A percentile compares a stretch with the other conserved stretches of the same genome.
phyloP scores from a whole-genome alignment of 2,113 vertebrate species.

The Ictalurus furcatus region DNA sequence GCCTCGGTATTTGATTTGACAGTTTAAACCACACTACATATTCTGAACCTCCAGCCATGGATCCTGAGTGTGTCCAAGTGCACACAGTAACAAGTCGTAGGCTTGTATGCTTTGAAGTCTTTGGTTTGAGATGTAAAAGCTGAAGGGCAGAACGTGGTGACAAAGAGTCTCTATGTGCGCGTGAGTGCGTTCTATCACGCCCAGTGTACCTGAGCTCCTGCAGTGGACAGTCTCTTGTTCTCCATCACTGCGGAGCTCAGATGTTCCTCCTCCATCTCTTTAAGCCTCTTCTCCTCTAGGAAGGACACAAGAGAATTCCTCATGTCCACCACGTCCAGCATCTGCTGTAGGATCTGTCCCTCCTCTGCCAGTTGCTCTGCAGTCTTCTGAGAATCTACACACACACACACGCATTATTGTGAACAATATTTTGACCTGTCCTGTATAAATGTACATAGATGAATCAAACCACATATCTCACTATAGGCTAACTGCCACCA shows the following conservation, averaged over 20 bases:
- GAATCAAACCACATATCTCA: background rate
- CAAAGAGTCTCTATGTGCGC: background rate
- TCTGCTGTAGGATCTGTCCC: conserved; percentile 73
- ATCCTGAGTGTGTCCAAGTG: conserved; percentile 38
- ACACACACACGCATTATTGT: background rate
- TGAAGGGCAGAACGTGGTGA: background rate
- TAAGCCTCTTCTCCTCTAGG: conserved; percentile 85
- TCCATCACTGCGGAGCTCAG: conserved; percentile 65
- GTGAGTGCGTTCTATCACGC: conserved; percentile 47
- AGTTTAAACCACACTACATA: background rate
- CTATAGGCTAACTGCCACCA: background rate
- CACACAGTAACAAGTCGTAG: conserved; percentile 18
- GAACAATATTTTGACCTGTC: background rate
- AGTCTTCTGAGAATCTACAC: conserved; percentile 77
- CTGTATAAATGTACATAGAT: background rate
- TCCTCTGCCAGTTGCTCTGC: conserved; percentile 72
- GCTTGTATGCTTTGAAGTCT: conserved; percentile 12
- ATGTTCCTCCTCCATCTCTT: conserved; percentile 74
- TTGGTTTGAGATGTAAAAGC: conserved; percentile 45
- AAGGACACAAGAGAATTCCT: conserved; percentile 83
- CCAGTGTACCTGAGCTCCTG: conserved; percentile 73
- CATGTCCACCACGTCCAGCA: conserved; percentile 87
- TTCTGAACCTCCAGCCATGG: background rate
- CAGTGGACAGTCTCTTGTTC: conserved; percentile 69
- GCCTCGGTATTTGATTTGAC: background rate